These are phyloP conservation scores for Oncorhynchus gorbuscha DNA, from an alignment of 2,113 vertebrate species.

Conservation along the genomic window DNA sequence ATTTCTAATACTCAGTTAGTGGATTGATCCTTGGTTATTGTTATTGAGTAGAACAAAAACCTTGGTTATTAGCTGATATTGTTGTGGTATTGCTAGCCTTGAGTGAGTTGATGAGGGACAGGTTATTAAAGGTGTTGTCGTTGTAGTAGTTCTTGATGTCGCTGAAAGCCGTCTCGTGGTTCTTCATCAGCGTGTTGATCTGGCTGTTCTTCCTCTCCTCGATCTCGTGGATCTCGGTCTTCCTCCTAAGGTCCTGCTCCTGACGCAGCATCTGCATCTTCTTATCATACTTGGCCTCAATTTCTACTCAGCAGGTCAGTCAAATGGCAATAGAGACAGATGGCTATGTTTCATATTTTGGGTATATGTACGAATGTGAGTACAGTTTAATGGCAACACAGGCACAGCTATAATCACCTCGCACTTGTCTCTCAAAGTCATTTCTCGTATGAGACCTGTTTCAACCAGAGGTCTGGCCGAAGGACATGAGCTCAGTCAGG, in stretches of 20 bases:
- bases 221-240: constrained; percentile 76
- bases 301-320: constrained; percentile 69
- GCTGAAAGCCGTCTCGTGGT: constrained; percentile 75
- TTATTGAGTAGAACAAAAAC: neutral
- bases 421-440: constrained; percentile 76
- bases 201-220: constrained; percentile 84
- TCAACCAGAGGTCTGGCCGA: no score
- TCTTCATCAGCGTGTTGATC: constrained; percentile 74
- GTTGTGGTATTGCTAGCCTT: constrained; percentile 73
- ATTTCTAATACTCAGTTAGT: no score
- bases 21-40: no score
- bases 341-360: neutral
- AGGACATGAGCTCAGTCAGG: no score
- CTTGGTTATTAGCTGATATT: neutral
- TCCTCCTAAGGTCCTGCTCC: constrained; percentile 79
- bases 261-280: constrained; percentile 77
- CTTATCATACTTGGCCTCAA: constrained; percentile 75
- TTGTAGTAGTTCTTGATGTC: constrained; percentile 83
- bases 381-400: neutral
- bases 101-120: constrained; percentile 75
- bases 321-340: neutral
- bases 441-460: constrained; percentile 43
- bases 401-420: constrained; percentile 74
- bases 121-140: constrained; percentile 72
- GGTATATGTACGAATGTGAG: neutral